A percentile compares a stretch with the other conserved stretches of the same genome.
These are phyloP conservation scores for Phalacrocorax aristotelis DNA, from an alignment of 2,113 vertebrate genomes.

Conservation along the genomic window DNA sequence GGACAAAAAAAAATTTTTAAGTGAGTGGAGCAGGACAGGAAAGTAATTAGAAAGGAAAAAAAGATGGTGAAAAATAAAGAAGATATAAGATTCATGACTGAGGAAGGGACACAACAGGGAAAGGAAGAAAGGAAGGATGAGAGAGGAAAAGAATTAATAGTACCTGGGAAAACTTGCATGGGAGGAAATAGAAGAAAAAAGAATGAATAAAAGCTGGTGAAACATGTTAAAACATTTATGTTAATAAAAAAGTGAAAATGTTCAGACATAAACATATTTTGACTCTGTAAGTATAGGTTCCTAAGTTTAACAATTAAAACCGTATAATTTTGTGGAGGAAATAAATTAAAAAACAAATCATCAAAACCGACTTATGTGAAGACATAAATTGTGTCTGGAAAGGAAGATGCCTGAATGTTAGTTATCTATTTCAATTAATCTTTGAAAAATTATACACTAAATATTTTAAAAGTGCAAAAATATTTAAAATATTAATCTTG, in stretches of 20 bases:
- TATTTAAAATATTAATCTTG: not conserved
- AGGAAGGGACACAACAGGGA: not conserved
- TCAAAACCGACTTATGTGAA: not conserved
- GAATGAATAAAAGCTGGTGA: not conserved
- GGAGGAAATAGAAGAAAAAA: not conserved
- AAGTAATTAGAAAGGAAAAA: not conserved
- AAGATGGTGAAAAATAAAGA: not conserved
- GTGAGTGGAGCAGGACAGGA: not conserved
- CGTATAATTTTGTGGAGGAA: rapidly evolving
- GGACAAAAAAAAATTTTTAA: not conserved
- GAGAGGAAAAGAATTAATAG: not conserved
- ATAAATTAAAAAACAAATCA: not conserved
- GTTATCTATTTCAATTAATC: not conserved
- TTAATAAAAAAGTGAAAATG: not conserved
- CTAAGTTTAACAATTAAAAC: not conserved
- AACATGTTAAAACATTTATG: not conserved
- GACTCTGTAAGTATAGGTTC: not conserved
- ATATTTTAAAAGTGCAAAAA: not conserved
- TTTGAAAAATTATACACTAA: not conserved
- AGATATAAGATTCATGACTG: not conserved
- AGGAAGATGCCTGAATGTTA: not conserved
- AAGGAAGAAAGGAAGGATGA: not conserved
- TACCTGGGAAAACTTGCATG: not conserved
- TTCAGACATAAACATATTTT: not conserved
- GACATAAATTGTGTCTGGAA: not conserved